A percentile compares a stretch with the other conserved stretches of the same genome.
phyloP scores from a whole-genome alignment of 2,797 vertebrate genomes.

The Falco novaeseelandiae region DNA sequence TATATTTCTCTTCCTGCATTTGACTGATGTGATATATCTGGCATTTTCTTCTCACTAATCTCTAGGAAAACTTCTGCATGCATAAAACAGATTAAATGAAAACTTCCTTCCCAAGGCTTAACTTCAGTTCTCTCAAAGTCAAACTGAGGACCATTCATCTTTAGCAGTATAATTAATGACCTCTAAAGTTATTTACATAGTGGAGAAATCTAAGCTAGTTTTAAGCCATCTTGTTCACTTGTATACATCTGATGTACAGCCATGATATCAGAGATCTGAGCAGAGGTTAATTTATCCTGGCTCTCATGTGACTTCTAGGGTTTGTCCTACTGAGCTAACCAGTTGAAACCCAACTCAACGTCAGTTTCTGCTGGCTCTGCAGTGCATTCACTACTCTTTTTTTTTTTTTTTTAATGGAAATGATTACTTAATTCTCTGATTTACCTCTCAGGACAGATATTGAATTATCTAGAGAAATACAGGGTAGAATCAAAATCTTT shows the following conservation, averaged over 20 bases:
- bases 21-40: background rate
- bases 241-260: background rate
- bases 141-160: background rate
- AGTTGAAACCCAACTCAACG: background rate
- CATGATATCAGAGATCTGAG: background rate
- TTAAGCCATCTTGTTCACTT: background rate
- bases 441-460: background rate
- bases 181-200: background rate
- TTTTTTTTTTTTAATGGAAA: background rate
- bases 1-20: conserved; percentile 18
- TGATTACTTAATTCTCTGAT: background rate
- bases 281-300: background rate
- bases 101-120: background rate
- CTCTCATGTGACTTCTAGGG: background rate
- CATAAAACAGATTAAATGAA: background rate
- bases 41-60: background rate
- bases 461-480: background rate
- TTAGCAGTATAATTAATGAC: background rate
- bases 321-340: background rate
- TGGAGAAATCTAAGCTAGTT: background rate
- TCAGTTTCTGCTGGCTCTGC: background rate
- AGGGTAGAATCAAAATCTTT: background rate
- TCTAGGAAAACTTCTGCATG: background rate
- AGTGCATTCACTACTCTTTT: background rate
- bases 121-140: background rate